Evolutionary conservation across 2,113 vertebrate species (phyloP).

Genomic region (Menidia beryllina): DNA sequence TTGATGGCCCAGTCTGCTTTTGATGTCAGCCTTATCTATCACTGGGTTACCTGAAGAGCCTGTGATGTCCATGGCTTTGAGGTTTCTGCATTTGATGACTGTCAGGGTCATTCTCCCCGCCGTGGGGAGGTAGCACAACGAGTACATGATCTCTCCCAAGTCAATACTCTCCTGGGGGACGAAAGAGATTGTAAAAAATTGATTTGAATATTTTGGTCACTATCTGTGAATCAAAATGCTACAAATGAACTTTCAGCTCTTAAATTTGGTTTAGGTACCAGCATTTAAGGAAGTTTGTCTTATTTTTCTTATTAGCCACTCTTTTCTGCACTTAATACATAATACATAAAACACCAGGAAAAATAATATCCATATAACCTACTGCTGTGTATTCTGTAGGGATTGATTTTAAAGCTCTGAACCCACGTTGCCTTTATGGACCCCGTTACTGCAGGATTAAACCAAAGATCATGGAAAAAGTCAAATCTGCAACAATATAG

Average conservation of each 20-base stretch:
- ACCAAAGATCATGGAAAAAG: too few relatives aligned
- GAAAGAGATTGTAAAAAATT: neutral
- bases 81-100: constrained; percentile 98
- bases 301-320: neutral
- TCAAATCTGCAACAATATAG: too few relatives aligned
- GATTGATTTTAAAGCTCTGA: too few relatives aligned
- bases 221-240: constrained; percentile 3
- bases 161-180: constrained; percentile 92
- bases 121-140: constrained; percentile 97
- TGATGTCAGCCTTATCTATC: constrained; percentile 44
- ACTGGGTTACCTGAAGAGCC: constrained; percentile 90
- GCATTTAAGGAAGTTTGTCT: neutral
- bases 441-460: too few relatives aligned
- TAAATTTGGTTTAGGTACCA: neutral
- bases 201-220: constrained; percentile 1
- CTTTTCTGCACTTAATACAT: neutral
- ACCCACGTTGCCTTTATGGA: too few relatives aligned
- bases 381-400: too few relatives aligned
- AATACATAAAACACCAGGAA: too few relatives aligned
- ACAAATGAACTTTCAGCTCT: neutral
- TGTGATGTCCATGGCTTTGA: constrained; percentile 99
- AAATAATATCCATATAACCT: too few relatives aligned
- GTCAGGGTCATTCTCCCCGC: constrained; percentile 97
- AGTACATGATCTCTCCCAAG: constrained; percentile 99
- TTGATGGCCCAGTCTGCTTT: constrained; percentile 30